Evolutionary conservation across 2,113 vertebrate species (phyloP), one percentile per base, ranked within the genome.

Genomic region (Acrocephalus kingi): DNA sequence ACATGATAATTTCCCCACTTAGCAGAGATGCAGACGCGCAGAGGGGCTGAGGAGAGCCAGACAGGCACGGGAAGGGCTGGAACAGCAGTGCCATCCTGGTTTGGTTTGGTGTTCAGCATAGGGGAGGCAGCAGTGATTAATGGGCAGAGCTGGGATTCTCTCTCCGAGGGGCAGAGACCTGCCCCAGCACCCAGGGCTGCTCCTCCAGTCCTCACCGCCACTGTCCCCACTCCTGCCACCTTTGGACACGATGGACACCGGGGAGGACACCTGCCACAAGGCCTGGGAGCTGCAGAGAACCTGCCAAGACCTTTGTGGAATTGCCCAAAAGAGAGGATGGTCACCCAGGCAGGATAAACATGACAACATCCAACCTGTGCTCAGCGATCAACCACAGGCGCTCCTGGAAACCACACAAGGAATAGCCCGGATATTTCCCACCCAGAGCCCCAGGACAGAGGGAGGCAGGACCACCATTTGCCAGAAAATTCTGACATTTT

Each of bases 241-340:
- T 48, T 15, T 1, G 48, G 31, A 24, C 37, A 31, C 2, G 9
- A n/a, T 2, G 4, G 27, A 15, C 51, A 6, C 9, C 0, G 0
- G 58, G 30, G 28, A n/a, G 49, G n/a, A 48, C 39, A 6, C 23
- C 55, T 46, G 30, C 31, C 51, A 4, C 0, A 6, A 9, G 39
- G 43, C 21, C 11, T 0, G 0, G 13, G 8, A 49, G 54, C 54
- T 49, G 35, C 35, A 45, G 75, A 78, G 46, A 63, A 30, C 22
- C 35, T 13, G 37, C 54, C 82, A 18, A 30, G 58, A 10, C 8
- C 5, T 31, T 15, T 45, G 24, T 3, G 28, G 68, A 15, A 27
- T 35, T 16, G 11, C 30, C 72, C 67, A 11, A 18, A 43, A 54
- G 52, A 59, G 41, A 0, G 0, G 9, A 9, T 15, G 28, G 25